Evolutionary conservation across 2,797 vertebrate species (phyloP), one percentile per base, ranked within the genome.

Genomic region (Urocyon cinereoargenteus): DNA sequence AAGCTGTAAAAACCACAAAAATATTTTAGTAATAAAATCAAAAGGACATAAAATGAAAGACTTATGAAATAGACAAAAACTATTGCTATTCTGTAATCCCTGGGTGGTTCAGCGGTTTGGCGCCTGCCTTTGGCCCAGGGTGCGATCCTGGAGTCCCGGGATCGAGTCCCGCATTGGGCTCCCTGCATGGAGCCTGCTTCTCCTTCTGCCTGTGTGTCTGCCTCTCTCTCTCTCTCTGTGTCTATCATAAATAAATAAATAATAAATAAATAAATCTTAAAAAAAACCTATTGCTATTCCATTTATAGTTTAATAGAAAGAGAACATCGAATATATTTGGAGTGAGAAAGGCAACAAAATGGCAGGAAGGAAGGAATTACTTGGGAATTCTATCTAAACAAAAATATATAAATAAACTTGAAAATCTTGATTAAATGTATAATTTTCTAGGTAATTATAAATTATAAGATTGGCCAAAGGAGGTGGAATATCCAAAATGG

Each of bases 341-440:
- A 77, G 34, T 89, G 24, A 90, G 34, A 79, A 92, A 92, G 64
- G 11, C 24, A 89, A 77, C 22, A 86, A 92, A 89, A 81, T 77
- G 4, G 4, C 45, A 86, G 59, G 86, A 95, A 88, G 49, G 34
- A 92, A 92, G 87, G 55, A 73, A 64, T 81, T 21, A 66, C 72
- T 59, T 78, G 26, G 86, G 49, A 90, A 84, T n/a, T 88, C 18
- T 88, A n/a, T 51, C 15, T 87, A 59, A 3, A 77, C 26, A 77
- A 90, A 51, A 36, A 5, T 59, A 49, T 78, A 34, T 68, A 53
- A 53, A 64, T 59, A 34, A 73, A 79, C 59, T 59, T 88, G 10
- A 91, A 66, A 85, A 91, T 57, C 18, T 86, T 91, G 79, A 93
- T 94, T 72, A 86, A 68, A 75, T 85, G 4, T 24, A 15, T 93